phyloP scores from a whole-genome alignment of 2,797 vertebrate genomes.

The Morus bassanus region DNA sequence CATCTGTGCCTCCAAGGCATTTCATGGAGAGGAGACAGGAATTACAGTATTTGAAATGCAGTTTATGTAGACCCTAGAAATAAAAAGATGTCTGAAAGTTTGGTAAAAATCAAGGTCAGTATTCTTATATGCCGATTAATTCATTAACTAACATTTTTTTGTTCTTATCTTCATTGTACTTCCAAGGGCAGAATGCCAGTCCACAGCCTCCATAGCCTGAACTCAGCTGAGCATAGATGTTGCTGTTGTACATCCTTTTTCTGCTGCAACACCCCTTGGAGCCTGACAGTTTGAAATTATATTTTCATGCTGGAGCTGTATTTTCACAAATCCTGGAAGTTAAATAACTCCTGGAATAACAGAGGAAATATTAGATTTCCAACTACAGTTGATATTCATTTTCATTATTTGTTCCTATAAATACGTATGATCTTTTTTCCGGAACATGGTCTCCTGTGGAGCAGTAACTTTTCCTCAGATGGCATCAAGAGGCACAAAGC shows the following conservation, averaged over 20 bases:
- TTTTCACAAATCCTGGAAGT: slow-evolving; percentile 19
- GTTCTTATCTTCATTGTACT: not conserved
- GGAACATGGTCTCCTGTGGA: slow-evolving; percentile 9
- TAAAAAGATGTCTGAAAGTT: not conserved
- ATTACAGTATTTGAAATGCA: not conserved
- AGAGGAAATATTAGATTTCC: not conserved
- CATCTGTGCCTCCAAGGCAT: not conserved
- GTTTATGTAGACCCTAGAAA: not conserved
- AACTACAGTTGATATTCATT: not conserved
- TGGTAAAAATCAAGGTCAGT: not conserved
- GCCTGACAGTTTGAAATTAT: not conserved
- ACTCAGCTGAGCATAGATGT: not conserved
- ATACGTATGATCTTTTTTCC: slow-evolving; percentile 46
- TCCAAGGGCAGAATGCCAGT: not conserved
- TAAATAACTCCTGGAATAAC: slow-evolving; percentile 12
- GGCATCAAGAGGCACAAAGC: slow-evolving; percentile 1
- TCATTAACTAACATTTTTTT: not conserved
- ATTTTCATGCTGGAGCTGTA: not conserved
- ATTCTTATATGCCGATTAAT: not conserved
- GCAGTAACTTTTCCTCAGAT: slow-evolving; percentile 32
- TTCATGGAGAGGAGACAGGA: not conserved
- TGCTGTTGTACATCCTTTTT: not conserved
- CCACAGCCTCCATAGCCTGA: not conserved
- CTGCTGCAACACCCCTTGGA: not conserved
- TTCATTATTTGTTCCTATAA: slow-evolving; percentile 59